Base-by-base conservation (phyloP, 1,140 invertebrate genomes). In the Caenorhabditis briggsae region DNA sequence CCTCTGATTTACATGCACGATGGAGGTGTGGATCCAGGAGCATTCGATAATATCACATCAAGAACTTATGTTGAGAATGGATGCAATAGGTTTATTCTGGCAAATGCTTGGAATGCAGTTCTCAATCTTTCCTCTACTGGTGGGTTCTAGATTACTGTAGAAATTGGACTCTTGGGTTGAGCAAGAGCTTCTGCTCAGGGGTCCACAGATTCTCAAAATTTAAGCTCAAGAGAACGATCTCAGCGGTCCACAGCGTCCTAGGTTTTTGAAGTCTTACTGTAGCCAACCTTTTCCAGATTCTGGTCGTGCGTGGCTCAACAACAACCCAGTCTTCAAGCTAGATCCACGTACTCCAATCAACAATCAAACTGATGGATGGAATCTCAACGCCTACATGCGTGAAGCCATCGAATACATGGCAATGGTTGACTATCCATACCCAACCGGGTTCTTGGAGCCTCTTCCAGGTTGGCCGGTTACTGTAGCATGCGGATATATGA, bases 1-100 rank as follows among this genome's bases (percentile, higher is more conserved):
- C 97, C 97, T 0, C 95, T 99, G 87, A 95, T 95, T 89, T 96
- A 97, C 93, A 98, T 97, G 92, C 93, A 94, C 2, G 95, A 95
- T 23, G 91, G 97, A 18, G 84, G 88, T 56, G 88, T 95, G 95
- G 2, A 94, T 95, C 98, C 97, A 92, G 94, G 95, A 58, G 94
- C 94, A 11, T 98, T 95, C 93, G 93, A 95, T 86, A 93, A 95
- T 88, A 95, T 97, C 82, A 94, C 96, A 0, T 96, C 96, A 0
- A 94, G 95, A 25, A 95, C 95, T 84, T 98, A 95, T 93, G 92
- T 93, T 2, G 94, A 93, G 0, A 94, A 94, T 86, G 70, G 90
- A 2, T 94, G 94, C 18, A 98, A 97, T 92, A 94, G 94, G 0
- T 92, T 94, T 6, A 95, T 95, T 74, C 96, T 99, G 82, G 93